Base-by-base conservation (phyloP, 2,888 invertebrate genomes). In the Ochropacha duplaris region DNA sequence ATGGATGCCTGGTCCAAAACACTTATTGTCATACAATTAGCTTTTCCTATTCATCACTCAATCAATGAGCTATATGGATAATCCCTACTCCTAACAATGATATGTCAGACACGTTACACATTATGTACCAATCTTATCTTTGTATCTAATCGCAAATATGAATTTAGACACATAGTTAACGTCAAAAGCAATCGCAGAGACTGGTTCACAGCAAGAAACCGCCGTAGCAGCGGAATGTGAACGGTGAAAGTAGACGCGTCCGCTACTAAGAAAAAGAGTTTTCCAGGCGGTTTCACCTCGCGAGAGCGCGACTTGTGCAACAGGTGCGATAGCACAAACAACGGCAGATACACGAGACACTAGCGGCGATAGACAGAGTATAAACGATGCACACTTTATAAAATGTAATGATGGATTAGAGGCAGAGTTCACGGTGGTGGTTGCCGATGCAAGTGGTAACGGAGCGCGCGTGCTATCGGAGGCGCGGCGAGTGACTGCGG, bases 241-340 rank as follows among this genome's bases (percentile, higher is more conserved):
- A 61, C 76, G 86, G 92, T 88, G 92, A 92, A 92, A 92, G 92
- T 91, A 78, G 86, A 81, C 86, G 86, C 86, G 88, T 83, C 86
- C 84, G 88, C 76, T 88, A 86, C 86, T 71, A 78, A 88, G 91
- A 88, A 92, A 90, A 91, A 88, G 78, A 84, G 86, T 90, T 92
- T 91, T 91, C 87, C 89, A 86, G 81, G 82, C 83, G 84, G 88
- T 92, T 91, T 90, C 92, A 86, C 91, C 82, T 81, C 83, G 86
- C 82, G 84, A 86, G 86, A 86, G 81, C 74, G 84, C 85, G 71
- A 62, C 70, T 68, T 60, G 73, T 68, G 76, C 79, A 87, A 89
- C 90, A 87, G 85, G 89, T 90, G 86, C 67, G 68, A 66, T 62
- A 69, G 72, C 68, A 61, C 58, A 66, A 62, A 62, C 67, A 64